Evolutionary conservation across 1,140 invertebrate genomes (phyloP).

Genomic region (Drosophila prosaltans): DNA sequence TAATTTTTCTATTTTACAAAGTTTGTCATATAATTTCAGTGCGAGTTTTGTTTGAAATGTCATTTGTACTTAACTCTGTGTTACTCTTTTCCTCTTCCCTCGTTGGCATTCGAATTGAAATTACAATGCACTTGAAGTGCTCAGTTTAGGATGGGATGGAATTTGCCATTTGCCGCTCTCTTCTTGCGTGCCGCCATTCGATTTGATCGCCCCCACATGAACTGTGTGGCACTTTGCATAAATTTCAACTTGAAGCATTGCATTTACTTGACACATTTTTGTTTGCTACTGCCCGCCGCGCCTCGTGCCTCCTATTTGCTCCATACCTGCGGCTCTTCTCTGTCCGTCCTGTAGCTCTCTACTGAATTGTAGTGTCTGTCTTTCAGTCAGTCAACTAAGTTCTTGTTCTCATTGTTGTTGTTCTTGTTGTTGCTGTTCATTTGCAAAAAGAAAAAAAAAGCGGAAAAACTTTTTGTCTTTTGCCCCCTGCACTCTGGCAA

Average conservation of each 20-base stretch:
- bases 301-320: no score
- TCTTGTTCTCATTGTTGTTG: not conserved
- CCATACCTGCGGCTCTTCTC: no score
- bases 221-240: conserved; percentile 71
- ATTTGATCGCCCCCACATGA: conserved; percentile 13
- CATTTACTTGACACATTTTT: conserved; percentile 77
- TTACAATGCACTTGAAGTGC: conserved; percentile 56
- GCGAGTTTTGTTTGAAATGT: not conserved
- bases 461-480: conserved; percentile 64
- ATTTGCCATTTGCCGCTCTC: not conserved
- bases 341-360: no score
- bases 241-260: conserved; percentile 74
- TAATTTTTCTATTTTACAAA: not conserved
- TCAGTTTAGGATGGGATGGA: conserved; percentile 10
- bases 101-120: conserved; percentile 38
- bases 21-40: not conserved
- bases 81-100: not conserved
- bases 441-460: conserved; percentile 36
- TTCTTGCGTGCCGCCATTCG: no score
- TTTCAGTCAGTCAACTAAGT: conserved; percentile 20
- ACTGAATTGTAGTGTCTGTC: not conserved
- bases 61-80: conserved; percentile 16
- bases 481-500: conserved; percentile 52
- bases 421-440: conserved; percentile 62
- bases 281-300: conserved; percentile 38